These are phyloP conservation scores for Sander vitreus DNA, from an alignment of 2,113 vertebrate genomes.

Conservation along the genomic window DNA sequence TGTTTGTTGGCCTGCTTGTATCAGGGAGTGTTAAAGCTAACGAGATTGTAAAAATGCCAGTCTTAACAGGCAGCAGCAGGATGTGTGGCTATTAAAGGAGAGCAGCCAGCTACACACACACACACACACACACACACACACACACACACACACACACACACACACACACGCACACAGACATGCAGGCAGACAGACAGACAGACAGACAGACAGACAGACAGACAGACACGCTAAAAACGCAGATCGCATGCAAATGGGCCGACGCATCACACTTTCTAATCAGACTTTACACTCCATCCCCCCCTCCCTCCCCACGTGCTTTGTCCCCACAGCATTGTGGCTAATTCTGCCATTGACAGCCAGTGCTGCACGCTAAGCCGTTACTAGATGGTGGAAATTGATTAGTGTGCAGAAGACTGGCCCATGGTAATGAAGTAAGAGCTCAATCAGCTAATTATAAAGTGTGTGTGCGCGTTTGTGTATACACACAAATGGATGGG, in stretches of 20 bases:
- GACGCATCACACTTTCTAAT: slow-evolving; percentile 59
- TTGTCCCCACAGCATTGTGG: slow-evolving; percentile 61
- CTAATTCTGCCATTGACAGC: slow-evolving; percentile 74
- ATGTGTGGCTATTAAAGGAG: slow-evolving; percentile 75
- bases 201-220: no score
- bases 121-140: slow-evolving; percentile 37
- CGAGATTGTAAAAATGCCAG: slow-evolving; percentile 82
- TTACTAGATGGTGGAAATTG: slow-evolving; percentile 72
- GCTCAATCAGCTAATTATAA: slow-evolving; percentile 78
- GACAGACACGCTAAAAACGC: slow-evolving; percentile 32
- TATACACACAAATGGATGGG: slow-evolving; percentile 34
- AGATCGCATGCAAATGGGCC: slow-evolving; percentile 70
- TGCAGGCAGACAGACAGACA: neutral
- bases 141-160: neutral
- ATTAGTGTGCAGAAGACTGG: slow-evolving; percentile 70
- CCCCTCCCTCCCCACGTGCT: slow-evolving; percentile 57
- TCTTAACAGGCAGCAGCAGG: slow-evolving; percentile 79
- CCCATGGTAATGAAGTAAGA: slow-evolving; percentile 72
- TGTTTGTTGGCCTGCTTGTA: slow-evolving; percentile 72
- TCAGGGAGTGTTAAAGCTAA: slow-evolving; percentile 71
- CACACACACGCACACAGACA: neutral
- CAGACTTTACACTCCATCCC: slow-evolving; percentile 45
- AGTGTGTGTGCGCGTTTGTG: slow-evolving; percentile 52
- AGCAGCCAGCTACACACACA: slow-evolving; percentile 66
- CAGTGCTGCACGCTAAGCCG: slow-evolving; percentile 54